phyloP scores from a whole-genome alignment of 2,113 vertebrate genomes.

The Chaetodon auriga region DNA sequence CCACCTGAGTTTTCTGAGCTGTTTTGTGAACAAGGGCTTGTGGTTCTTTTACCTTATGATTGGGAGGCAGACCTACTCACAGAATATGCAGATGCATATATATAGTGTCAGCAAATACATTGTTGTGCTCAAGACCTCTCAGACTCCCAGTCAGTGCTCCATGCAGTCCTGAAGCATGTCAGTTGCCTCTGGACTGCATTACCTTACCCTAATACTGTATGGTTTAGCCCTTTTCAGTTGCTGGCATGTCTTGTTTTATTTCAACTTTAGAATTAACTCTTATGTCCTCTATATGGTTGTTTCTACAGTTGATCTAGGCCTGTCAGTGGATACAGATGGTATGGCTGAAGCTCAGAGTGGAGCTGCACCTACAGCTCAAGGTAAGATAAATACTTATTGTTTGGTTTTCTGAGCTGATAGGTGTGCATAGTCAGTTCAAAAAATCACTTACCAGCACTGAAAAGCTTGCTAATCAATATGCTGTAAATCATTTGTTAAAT shows the following conservation, averaged over 20 bases:
- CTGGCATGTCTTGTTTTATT: neutral
- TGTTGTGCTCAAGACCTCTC: too few relatives aligned
- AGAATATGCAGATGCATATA: too few relatives aligned
- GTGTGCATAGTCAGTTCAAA: neutral
- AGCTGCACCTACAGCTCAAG: constrained; percentile 70
- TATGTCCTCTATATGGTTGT: constrained; percentile 13
- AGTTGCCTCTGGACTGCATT: too few relatives aligned
- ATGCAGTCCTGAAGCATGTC: too few relatives aligned
- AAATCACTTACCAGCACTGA: neutral
- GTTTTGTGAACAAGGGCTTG: too few relatives aligned
- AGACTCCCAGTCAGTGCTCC: too few relatives aligned
- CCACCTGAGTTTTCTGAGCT: too few relatives aligned
- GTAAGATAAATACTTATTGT: constrained; percentile 41
- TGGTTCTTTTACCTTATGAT: too few relatives aligned
- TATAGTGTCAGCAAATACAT: too few relatives aligned
- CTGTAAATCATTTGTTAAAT: neutral
- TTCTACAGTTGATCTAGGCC: constrained; percentile 56
- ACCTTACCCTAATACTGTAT: too few relatives aligned
- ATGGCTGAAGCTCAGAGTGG: constrained; percentile 74
- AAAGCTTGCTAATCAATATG: neutral
- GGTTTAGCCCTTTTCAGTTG: too few relatives aligned
- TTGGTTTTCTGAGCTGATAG: neutral
- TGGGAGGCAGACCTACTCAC: too few relatives aligned
- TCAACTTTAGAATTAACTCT: neutral
- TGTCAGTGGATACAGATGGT: constrained; percentile 62